These are phyloP conservation scores for Allacma fusca DNA, from an alignment of 2,888 invertebrate species.

Conservation along the genomic window DNA sequence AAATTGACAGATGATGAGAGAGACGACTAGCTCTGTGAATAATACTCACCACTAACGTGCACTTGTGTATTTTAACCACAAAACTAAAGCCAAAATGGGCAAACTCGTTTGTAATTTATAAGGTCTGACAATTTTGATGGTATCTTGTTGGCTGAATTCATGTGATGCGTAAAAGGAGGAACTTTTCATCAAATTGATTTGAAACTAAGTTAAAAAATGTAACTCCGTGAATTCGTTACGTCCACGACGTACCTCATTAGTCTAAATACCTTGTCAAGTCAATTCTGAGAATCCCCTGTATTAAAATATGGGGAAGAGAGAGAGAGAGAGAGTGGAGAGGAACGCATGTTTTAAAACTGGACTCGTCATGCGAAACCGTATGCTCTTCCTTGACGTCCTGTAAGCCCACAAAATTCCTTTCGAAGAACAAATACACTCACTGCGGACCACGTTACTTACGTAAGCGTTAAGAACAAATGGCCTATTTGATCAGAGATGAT, in stretches of 20 bases:
- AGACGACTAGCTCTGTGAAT: too few relatives aligned
- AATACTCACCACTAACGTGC: too few relatives aligned
- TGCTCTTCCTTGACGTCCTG: background rate
- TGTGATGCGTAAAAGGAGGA: background rate
- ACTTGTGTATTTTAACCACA: too few relatives aligned
- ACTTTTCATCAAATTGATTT: background rate
- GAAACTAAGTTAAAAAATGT: background rate
- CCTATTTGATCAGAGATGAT: background rate
- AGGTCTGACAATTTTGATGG: too few relatives aligned
- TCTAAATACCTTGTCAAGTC: constrained; percentile 6
- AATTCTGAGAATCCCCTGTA: background rate
- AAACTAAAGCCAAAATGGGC: too few relatives aligned
- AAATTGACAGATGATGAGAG: too few relatives aligned
- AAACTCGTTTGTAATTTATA: too few relatives aligned
- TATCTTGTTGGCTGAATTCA: background rate
- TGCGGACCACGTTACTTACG: too few relatives aligned
- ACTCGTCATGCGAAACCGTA: background rate
- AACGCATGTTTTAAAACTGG: background rate
- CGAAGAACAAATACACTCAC: too few relatives aligned
- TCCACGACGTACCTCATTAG: background rate
- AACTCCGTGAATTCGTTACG: background rate
- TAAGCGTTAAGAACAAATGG: background rate
- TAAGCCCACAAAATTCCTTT: background rate
- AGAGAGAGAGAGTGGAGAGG: too few relatives aligned
- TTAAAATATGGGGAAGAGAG: background rate